Conservation (phyloP, 2,797 vertebrate genomes). For the Lacerta bilineata region DNA sequence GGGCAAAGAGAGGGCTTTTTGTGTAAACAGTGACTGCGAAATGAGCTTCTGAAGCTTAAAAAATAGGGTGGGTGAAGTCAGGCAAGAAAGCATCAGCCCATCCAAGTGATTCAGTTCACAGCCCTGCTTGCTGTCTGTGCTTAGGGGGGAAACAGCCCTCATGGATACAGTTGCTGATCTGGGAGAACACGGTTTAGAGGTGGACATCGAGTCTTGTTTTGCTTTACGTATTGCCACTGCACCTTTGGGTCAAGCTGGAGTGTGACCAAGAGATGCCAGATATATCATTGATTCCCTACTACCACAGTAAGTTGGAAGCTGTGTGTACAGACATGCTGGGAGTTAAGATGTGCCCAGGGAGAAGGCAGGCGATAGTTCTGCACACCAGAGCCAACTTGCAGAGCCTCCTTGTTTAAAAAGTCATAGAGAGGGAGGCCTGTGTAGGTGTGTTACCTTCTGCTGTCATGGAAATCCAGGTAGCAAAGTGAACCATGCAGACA, state of each 20-base stretch:
- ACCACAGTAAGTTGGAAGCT: background rate
- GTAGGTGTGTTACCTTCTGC: no score
- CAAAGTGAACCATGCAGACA: background rate
- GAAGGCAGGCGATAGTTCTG: background rate
- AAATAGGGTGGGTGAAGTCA: background rate
- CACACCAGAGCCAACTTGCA: background rate
- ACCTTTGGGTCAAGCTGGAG: background rate
- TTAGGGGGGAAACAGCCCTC: no score
- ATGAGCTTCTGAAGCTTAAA: background rate
- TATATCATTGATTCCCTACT: background rate
- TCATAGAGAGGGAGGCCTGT: no score
- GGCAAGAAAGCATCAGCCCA: background rate
- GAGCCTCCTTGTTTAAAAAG: no score
- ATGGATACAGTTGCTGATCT: background rate
- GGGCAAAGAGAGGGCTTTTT: background rate
- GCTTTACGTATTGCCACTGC: background rate
- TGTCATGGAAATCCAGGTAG: background rate
- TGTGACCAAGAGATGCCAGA: background rate
- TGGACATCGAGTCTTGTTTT: no score
- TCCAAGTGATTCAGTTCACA: background rate
- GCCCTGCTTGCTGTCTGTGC: background rate
- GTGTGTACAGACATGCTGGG: no score
- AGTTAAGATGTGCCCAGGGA: background rate
- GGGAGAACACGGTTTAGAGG: background rate
- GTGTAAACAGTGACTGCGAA: slow-evolving; percentile 5